Evolutionary conservation across 2,888 invertebrate genomes (phyloP), one percentile per base, ranked within the genome.

Genomic region (Ophraella communa): DNA sequence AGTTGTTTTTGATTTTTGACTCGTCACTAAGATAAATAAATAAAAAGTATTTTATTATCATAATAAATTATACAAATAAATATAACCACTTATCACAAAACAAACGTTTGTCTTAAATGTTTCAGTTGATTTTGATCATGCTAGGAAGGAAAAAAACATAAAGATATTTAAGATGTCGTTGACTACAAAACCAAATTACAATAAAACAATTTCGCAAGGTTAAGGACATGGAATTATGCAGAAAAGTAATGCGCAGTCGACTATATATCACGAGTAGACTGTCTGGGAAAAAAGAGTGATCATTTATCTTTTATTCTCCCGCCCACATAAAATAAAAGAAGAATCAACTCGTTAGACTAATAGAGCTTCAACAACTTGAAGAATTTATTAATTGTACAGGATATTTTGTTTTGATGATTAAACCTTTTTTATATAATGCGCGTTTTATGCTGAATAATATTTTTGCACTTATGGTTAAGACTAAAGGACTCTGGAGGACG

Each of bases 141-240:
- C n/a, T n/a, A n/a, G n/a, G n/a, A 27, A 1, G 10, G 8, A 27
- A 27, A 27, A 27, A 7, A 27, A 27, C 8, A 27, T 30, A 11
- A 3, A 30, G 30, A 4, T 14, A 35, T 35, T 35, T 3, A 14
- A 35, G 7, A 24, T 24, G 24, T 24, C 7, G 33, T 27, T 45
- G 4, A 57, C 30, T n/a, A n/a, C n/a, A n/a, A n/a, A n/a, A n/a
- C n/a, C n/a, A n/a, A 44, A 11, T 14, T 20, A 21, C 21, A 20
- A 58, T 35, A 35, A 58, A 49, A 24, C 33, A 14, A 5, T 14
- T 58, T 58, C 11, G 23, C 49, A 58, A 47, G 58, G 18, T 58
- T 49, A 49, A 58, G 49, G 58, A 58, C 58, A 35, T 47, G 14
- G 35, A 58, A 49, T 58, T 49, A 35, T 45, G 18, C 30, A 44